Evolutionary conservation across 2,888 invertebrate species (phyloP).

Genomic region (Meiosimyza decipiens): DNA sequence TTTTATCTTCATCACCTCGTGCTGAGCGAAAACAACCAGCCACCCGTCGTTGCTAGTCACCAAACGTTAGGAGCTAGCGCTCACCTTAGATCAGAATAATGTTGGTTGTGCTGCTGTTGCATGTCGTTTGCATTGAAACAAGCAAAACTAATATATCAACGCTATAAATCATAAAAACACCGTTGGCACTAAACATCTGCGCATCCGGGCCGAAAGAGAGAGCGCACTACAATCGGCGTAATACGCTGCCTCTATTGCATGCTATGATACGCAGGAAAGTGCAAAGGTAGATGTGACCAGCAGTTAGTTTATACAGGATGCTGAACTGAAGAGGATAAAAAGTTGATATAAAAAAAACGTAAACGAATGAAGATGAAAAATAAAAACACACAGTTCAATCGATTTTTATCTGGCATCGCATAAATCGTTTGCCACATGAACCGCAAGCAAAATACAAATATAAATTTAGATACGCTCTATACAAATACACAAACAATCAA

Average conservation of each 20-base stretch:
- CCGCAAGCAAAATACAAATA: conserved; percentile 51
- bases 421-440: conserved; percentile 60
- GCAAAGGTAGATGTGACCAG: background rate
- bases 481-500: conserved; percentile 3
- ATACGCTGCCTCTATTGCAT: conserved; percentile 2
- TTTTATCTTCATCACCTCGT: conserved; percentile 40
- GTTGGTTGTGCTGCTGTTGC: background rate
- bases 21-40: background rate
- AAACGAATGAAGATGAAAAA: background rate
- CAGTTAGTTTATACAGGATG: background rate
- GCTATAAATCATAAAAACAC: conserved; percentile 61
- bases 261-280: background rate
- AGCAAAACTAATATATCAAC: conserved; percentile 63
- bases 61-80: background rate
- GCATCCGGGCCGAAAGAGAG: conserved; percentile 34
- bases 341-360: background rate
- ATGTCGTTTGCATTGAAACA: conserved; percentile 49
- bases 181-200: conserved; percentile 50
- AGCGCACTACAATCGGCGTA: background rate
- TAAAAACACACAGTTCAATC: conserved; percentile 51
- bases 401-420: conserved; percentile 61
- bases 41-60: background rate
- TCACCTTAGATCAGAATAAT: conserved; percentile 2
- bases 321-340: background rate
- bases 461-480: conserved; percentile 33